A percentile compares a stretch with the other conserved stretches of the same genome.
Evolutionary conservation across 2,797 vertebrate genomes (phyloP).

Genomic region (Alauda arvensis): DNA sequence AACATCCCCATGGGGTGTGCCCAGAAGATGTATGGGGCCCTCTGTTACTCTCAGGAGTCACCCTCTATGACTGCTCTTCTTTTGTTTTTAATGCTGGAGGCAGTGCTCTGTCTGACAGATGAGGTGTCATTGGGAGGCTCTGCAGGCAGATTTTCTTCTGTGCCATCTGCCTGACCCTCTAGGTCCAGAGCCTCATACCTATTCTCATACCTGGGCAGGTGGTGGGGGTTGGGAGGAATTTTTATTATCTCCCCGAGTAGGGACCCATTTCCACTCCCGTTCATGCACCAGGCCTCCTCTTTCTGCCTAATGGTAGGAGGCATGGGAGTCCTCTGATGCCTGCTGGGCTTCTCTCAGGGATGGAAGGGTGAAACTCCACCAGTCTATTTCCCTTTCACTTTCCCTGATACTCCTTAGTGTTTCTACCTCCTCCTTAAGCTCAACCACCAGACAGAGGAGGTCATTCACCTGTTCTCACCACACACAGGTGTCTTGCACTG

Average conservation of each 20-base stretch:
- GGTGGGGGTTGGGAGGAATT: not conserved
- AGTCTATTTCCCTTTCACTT: not conserved
- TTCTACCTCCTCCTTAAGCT: not conserved
- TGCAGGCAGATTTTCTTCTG: no score
- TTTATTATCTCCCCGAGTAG: not conserved
- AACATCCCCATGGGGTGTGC: not conserved
- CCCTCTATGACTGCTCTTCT: not conserved
- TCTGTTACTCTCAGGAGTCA: no score
- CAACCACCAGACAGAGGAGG: not conserved
- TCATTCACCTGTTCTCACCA: not conserved
- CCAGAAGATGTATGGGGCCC: not conserved
- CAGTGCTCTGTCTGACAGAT: not conserved
- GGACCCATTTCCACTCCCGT: no score
- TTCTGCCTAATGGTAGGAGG: not conserved
- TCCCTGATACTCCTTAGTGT: not conserved
- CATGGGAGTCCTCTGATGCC: not conserved
- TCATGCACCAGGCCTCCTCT: not conserved
- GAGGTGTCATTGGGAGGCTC: not conserved
- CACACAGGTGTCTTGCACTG: fast-evolving
- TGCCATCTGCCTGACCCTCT: not conserved
- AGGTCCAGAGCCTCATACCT: no score
- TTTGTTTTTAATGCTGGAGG: not conserved
- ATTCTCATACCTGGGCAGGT: not conserved
- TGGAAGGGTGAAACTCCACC: no score
- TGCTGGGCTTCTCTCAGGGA: no score